Evolutionary conservation across 2,113 vertebrate species (phyloP).

Genomic region (Cyprinodon brontotheroides): DNA sequence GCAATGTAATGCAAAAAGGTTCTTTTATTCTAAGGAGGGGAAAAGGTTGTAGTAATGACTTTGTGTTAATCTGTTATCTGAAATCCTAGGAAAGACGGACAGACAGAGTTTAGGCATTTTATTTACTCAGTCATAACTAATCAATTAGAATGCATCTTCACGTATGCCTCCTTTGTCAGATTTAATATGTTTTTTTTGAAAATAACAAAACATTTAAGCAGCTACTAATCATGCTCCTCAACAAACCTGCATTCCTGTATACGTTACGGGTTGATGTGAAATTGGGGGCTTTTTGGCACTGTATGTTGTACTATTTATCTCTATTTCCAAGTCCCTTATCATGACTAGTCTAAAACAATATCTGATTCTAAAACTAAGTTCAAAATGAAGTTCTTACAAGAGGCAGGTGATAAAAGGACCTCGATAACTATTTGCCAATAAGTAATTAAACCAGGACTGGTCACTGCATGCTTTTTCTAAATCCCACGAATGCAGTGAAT

Average conservation of each 20-base stretch:
- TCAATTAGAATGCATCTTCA: background rate
- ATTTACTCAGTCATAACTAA: background rate
- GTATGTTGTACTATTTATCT: too few relatives aligned
- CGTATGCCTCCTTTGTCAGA: background rate
- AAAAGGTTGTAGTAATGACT: background rate
- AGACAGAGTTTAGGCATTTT: background rate
- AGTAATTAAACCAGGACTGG: conserved; percentile 42
- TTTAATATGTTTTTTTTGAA: background rate
- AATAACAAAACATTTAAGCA: background rate
- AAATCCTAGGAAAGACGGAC: background rate
- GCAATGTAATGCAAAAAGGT: too few relatives aligned
- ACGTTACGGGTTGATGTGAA: too few relatives aligned
- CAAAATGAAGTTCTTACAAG: conserved; percentile 6
- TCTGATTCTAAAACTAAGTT: background rate
- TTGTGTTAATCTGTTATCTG: background rate
- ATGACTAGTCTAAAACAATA: background rate
- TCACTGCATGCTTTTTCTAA: conserved; percentile 43
- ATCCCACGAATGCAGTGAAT: conserved; percentile 61
- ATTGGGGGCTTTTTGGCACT: too few relatives aligned
- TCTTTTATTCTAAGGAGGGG: too few relatives aligned
- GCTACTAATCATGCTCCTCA: background rate
- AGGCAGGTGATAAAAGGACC: conserved; percentile 2
- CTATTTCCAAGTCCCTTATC: background rate
- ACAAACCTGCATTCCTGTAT: background rate
- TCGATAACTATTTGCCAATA: conserved; percentile 8